Base-by-base conservation (phyloP, 1,140 invertebrate species). In the Meloidogyne floridensis region DNA sequence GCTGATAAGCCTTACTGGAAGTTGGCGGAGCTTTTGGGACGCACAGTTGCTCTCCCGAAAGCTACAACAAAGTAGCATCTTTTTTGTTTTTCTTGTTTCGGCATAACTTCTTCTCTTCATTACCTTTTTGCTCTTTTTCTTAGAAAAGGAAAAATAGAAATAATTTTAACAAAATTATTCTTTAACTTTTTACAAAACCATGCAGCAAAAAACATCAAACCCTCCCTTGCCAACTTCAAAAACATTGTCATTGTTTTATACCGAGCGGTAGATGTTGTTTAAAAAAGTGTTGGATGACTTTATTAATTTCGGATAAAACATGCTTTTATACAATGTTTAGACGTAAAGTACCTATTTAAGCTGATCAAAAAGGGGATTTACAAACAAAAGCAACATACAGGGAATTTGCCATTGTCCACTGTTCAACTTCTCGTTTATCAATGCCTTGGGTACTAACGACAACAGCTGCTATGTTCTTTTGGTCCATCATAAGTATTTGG, bases 401-500 rank as follows among this genome's bases (percentile, higher is more conserved):
- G 32, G 32, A 32, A 32, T 32, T 32, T 32, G 32, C 32, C 32
- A 32, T 32, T 32, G 32, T 32, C 32, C 32, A 32, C 32, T 32
- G 32, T 32, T 32, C 32, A 32, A 32, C 32, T 32, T 32, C 32
- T 47, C 47, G 7, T 47, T 47, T 47, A 4, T 59, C n/a, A 65
- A 65, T 65, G 59, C 10, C n/a, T 65, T 65, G 59, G 59, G n/a
- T n/a, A 15, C 2, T 65, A n/a, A 65, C n/a, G 6, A 65, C 59
- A 65, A 6, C n/a, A 13, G 15, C 59, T 65, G 4, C 5, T 65
- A 65, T n/a, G 10, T 11, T 65, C n/a, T 65, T 65, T n/a, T 65
- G 15, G 59, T 65, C n/a, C 59, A 65, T 65, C 59, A 65, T 65
- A 65, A 65, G n/a, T 65, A n/a, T n/a, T 65, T 65, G 59, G 59